Base-by-base conservation (phyloP, 2,797 vertebrate species). In the Catharus ustulatus region DNA sequence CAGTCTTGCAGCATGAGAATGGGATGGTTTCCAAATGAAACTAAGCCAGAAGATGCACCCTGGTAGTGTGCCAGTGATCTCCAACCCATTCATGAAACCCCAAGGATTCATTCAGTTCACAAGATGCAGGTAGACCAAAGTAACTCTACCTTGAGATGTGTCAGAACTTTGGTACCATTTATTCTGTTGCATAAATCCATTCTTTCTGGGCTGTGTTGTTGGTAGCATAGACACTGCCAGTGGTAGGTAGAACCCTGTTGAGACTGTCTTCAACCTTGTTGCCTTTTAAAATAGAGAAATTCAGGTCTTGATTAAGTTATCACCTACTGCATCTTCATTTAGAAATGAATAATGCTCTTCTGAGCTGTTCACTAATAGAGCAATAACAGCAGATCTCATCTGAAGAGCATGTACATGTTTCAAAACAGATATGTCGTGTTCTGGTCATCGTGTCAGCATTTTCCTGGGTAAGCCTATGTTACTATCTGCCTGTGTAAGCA, bases 141-240 rank as follows among this genome's bases (percentile, higher is more conserved):
- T 59, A 43, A 48, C 8, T 54, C 9, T 16, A 21, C 27, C 16
- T 73, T 5, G 1, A 93, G 12, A 64, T 49, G 7, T 24, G 19
- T 52, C 32, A 74, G 38, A 88, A 91, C 18, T 17, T 49, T 34
- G 6, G 21, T 26, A 64, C 15, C 17, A 19, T 36, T 82, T 43
- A 9, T 75, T 74, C 61, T 38, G 21, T 17, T 81, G 15, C 34
- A 62, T n/a, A 66, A 85, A 90, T 75, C 15, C 11, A 29, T 48
- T 69, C 34, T 89, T 84, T 73, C 36, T 49, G 29, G 9, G 15
- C n/a, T 12, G 13, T 1, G 0, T 43, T 72, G 15, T 57, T 87
- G 24, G 21, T 54, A 54, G 58, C 0, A 0, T 23, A 73, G 46
- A 40, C 15, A 26, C 0, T 4, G 19, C 15, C 42, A 49, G 16